These are phyloP conservation scores for Nothura maculosa DNA, from an alignment of 2,797 vertebrate genomes.

Conservation along the genomic window DNA sequence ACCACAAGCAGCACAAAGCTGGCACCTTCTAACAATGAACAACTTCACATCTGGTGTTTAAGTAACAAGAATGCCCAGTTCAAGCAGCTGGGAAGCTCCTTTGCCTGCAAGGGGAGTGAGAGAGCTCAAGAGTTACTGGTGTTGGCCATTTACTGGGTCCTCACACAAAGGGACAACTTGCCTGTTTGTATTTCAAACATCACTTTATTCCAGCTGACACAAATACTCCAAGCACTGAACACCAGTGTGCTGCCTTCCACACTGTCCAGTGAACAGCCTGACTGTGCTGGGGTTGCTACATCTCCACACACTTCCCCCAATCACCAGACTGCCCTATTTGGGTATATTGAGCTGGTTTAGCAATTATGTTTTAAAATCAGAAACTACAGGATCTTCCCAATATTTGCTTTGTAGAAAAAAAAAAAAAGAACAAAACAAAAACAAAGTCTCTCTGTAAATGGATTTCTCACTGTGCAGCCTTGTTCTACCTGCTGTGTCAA, in stretches of 20 bases:
- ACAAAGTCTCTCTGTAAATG: background rate
- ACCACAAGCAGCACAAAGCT: background rate
- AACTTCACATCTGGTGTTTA: background rate
- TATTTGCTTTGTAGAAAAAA: background rate
- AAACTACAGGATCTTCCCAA: background rate
- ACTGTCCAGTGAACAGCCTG: background rate
- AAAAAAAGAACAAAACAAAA: too few species aligned
- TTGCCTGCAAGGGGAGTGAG: background rate
- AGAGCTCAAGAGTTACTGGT: background rate
- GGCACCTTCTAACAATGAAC: background rate
- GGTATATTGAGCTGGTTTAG: background rate
- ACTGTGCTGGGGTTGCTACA: background rate
- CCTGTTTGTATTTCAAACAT: background rate
- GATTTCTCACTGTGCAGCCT: background rate
- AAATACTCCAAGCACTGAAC: fast-evolving
- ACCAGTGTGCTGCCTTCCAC: fast-evolving
- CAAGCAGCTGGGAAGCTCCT: background rate
- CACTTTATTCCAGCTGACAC: fast-evolving
- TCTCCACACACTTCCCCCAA: background rate
- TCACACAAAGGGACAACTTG: background rate
- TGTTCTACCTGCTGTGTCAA: background rate
- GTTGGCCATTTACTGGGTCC: background rate
- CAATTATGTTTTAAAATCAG: background rate
- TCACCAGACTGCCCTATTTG: background rate
- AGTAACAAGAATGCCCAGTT: background rate